Base-by-base conservation (phyloP, 1,140 invertebrate species). In the Drosophila suzukii region DNA sequence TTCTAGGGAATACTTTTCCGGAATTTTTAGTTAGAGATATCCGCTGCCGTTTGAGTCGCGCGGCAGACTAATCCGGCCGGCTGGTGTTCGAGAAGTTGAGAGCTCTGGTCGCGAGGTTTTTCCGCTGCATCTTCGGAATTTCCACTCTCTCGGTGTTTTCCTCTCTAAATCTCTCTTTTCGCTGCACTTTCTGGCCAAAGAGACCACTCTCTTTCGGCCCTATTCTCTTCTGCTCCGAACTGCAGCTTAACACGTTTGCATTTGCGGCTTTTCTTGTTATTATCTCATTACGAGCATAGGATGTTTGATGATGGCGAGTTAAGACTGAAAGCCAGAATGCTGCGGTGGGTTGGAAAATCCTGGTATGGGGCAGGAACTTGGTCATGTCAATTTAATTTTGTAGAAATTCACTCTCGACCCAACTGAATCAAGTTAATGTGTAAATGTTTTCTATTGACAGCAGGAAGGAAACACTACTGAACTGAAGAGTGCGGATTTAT, bases 51-150 rank as follows among this genome's bases (percentile, higher is more conserved):
- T 77, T 73, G 72, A 83, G 84, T 88, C 84, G 84, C 83, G 76
- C 71, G 76, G 72, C 67, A 83, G 79, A 88, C 83, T 88, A 78
- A 88, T 82, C 57, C 83, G 79, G 76, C 84, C 75, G 79, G 79
- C 57, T 47, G 53, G 27, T 36, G 50, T 44, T 63, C 56, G 49
- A 60, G 57, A 78, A 81, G 74, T 86, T 82, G 53, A 46, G 49
- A 61, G 53, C 58, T 47, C 43, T 8, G 50, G 30, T 17, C 34
- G 38, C 47, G 49, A 50, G 70, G 80, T 78, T 63, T 70, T 68
- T 15, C 59, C 63, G 53, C 46, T 75, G 73, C 73, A 75, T 77
- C 34, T 50, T 38, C 39, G 34, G 47, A 54, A 30, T 54, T 67
- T 65, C 24, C 47, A 32, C 46, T 61, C 61, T 47, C 44, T 39